phyloP scores from a whole-genome alignment of 64 coral and sea anemone species.

The Montipora sp. region DNA sequence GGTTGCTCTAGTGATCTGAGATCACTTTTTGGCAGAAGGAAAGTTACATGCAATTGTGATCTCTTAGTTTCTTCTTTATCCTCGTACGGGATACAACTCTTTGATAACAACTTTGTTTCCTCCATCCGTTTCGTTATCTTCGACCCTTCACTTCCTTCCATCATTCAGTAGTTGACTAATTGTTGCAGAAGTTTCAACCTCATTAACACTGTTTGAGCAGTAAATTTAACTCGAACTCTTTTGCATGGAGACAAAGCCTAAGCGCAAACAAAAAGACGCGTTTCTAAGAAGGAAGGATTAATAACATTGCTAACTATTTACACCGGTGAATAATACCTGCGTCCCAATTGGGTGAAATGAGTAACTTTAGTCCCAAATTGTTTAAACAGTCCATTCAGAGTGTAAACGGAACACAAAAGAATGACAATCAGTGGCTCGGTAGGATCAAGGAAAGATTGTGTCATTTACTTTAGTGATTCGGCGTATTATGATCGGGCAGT shows the following conservation, averaged over 20 bases:
- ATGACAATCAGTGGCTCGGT: background rate
- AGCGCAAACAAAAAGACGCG: slow-evolving; percentile 26
- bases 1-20: background rate
- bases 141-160: background rate
- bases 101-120: background rate
- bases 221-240: slow-evolving; percentile 7
- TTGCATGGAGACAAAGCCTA: slow-evolving; percentile 16
- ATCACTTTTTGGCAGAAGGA: background rate
- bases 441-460: background rate
- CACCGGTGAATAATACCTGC: background rate
- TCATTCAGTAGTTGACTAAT: background rate
- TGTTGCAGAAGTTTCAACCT: background rate
- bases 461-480: no score
- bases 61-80: background rate
- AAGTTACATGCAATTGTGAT: background rate
- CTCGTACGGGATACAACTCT: background rate
- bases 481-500: background rate
- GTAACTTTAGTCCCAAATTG: background rate
- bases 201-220: background rate
- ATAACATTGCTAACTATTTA: background rate
- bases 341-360: background rate
- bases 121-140: background rate
- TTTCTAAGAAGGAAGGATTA: slow-evolving; percentile 53
- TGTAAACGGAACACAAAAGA: background rate
- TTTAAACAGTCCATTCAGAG: background rate